phyloP scores from a whole-genome alignment of 2,888 invertebrate genomes.

The Hypolimnas misippus region DNA sequence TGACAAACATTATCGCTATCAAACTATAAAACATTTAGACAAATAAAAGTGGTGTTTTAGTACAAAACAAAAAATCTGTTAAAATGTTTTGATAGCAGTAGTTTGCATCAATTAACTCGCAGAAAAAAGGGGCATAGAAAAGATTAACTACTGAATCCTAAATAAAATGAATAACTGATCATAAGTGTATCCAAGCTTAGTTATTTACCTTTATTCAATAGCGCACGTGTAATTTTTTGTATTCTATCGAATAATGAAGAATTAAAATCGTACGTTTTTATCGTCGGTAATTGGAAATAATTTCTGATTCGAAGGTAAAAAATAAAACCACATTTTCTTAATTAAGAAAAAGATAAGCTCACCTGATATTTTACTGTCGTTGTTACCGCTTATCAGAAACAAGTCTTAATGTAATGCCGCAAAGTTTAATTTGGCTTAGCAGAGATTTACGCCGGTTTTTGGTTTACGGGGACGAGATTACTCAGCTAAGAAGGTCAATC shows the following conservation, averaged over 20 bases:
- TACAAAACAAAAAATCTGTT: too few species aligned
- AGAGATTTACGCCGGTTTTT: conserved; percentile 35
- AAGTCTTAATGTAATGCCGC: conserved; percentile 13
- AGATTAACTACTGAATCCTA: too few species aligned
- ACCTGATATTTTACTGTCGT: conserved; percentile 41
- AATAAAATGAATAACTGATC: neutral
- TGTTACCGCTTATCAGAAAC: conserved; percentile 14
- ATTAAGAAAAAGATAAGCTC: conserved; percentile 42
- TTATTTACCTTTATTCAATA: neutral
- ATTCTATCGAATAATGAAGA: neutral
- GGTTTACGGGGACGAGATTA: conserved; percentile 47
- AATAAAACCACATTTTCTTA: conserved; percentile 43
- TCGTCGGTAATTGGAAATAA: conserved; percentile 28
- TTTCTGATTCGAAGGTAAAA: conserved; percentile 29
- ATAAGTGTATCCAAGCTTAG: neutral
- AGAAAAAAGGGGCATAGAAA: too few species aligned
- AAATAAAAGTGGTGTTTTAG: too few species aligned
- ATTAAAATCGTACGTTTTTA: conserved; percentile 9
- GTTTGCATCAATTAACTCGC: too few species aligned
- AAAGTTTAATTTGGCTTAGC: conserved; percentile 28
- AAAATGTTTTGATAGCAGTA: too few species aligned
- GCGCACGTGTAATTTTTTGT: neutral
- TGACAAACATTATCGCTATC: too few species aligned
- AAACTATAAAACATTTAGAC: too few species aligned
- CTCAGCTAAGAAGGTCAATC: conserved; percentile 50